phyloP scores from a whole-genome alignment of 2,797 vertebrate genomes.

The Sparus aurata region DNA sequence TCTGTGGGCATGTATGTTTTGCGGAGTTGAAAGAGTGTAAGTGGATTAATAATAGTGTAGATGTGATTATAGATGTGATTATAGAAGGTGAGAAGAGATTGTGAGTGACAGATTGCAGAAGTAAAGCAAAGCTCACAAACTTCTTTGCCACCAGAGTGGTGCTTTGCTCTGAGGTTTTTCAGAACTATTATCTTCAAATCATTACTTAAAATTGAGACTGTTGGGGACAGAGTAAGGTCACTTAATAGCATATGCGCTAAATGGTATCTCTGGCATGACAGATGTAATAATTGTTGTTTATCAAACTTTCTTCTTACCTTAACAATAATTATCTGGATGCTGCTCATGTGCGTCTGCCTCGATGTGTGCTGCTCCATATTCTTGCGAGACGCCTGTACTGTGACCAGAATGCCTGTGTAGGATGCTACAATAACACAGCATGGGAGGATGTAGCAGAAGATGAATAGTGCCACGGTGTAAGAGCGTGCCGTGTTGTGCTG shows the following conservation, averaged over 20 bases:
- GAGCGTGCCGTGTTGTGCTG: constrained; percentile 75
- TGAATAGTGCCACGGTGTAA: constrained; percentile 83
- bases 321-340: constrained; percentile 82
- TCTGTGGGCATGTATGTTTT: not conserved
- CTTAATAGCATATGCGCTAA: not conserved
- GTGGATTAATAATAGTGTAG: constrained; percentile 9
- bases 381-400: constrained; percentile 83
- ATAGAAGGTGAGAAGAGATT: not conserved
- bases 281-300: not conserved
- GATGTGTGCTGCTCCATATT: constrained; percentile 82
- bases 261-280: not conserved
- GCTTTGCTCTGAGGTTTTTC: not conserved
- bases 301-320: constrained; percentile 78
- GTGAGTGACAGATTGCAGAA: not conserved
- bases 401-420: constrained; percentile 85
- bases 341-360: constrained; percentile 78
- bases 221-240: not conserved
- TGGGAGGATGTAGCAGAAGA: constrained; percentile 88
- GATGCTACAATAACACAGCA: constrained; percentile 85
- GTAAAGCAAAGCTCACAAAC: not conserved
- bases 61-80: too few species aligned
- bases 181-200: not conserved
- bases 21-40: not conserved
- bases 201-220: not conserved
- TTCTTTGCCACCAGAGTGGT: not conserved